Evolutionary conservation across 2,113 vertebrate species (phyloP), one percentile per base, ranked within the genome.

Genomic region (Peromyscus leucopus): DNA sequence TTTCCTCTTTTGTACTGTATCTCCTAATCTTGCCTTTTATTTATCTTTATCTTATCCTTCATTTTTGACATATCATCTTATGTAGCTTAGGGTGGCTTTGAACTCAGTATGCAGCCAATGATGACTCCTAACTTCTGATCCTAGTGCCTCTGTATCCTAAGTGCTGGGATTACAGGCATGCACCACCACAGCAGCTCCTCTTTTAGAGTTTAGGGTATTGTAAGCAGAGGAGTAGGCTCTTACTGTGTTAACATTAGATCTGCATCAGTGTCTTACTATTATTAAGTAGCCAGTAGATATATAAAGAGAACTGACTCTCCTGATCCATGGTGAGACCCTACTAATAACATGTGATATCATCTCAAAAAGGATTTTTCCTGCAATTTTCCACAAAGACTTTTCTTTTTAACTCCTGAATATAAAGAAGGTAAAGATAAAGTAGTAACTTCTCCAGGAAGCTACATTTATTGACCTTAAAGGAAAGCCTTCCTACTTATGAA

Each of bases 1-100:
- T 15, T 95, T 69, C 71, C 7, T 94, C 61, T 69, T 71, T 63
- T 46, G 65, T 10, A 8, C 13, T 31, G 4, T n/a, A 74, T 94
- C 26, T 90, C 10, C 22, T 87, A 63, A 17, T 75, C 11, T 92
- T 90, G 84, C 3, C 31, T 92, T 85, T 24, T 11, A 31, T 61
- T 51, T 89, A 33, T 79, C 75, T 87, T 17, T 97, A n/a, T 42
- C 28, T 95, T 93, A 4, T 48, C 72, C 94, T 79, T 84, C 63
- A 90, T 8, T 67, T 33, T 69, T 67, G 28, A 13, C 17, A 51
- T 16, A 86, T 33, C 16, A 8, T 67, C 39, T 69, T 51, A 86
- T 7, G 26, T 33, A 86, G 17, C 42, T 48, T 17, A 85, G 63
- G 10, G 28, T 80, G 48, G 51, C 48, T 55, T 55, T 80, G 16